A percentile compares a stretch with the other conserved stretches of the same genome.
These are phyloP conservation scores for Dermochelys coriacea DNA, from an alignment of 2,797 vertebrate species.

Conservation along the genomic window DNA sequence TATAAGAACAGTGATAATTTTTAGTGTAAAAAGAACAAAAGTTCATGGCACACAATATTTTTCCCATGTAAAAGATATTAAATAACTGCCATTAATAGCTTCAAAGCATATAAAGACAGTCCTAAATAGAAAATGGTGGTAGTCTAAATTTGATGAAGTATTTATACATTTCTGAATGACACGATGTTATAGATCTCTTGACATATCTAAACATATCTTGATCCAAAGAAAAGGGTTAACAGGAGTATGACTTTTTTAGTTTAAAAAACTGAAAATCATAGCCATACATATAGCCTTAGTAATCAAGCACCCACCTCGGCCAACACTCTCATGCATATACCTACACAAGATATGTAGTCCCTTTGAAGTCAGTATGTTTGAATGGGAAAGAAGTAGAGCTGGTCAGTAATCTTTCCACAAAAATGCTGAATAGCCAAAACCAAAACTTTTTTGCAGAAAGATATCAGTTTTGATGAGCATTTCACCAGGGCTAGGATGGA, in stretches of 20 bases:
- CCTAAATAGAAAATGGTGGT: neutral
- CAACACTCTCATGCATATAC: neutral
- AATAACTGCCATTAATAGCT: neutral
- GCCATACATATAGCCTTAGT: neutral
- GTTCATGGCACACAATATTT: neutral
- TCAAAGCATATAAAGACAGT: neutral
- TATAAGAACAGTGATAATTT: neutral
- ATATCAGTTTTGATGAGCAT: neutral
- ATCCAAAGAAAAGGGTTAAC: accelerated
- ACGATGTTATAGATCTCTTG: neutral
- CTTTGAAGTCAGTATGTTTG: neutral
- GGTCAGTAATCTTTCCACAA: neutral
- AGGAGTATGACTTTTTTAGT: neutral
- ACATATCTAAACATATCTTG: neutral
- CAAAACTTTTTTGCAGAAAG: neutral
- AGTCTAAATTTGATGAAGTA: neutral
- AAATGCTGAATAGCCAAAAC: neutral
- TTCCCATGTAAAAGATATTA: neutral
- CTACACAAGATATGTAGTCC: accelerated
- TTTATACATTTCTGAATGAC: neutral
- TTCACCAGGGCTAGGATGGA: neutral
- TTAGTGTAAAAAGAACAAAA: neutral
- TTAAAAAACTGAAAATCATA: neutral
- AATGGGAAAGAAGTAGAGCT: neutral
- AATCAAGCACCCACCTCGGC: neutral